Percentiles rank a stretch among this genome's conserved stretches.
phyloP scores from a whole-genome alignment of 2,888 invertebrate species.

The Meliscaeva auricollis region DNA sequence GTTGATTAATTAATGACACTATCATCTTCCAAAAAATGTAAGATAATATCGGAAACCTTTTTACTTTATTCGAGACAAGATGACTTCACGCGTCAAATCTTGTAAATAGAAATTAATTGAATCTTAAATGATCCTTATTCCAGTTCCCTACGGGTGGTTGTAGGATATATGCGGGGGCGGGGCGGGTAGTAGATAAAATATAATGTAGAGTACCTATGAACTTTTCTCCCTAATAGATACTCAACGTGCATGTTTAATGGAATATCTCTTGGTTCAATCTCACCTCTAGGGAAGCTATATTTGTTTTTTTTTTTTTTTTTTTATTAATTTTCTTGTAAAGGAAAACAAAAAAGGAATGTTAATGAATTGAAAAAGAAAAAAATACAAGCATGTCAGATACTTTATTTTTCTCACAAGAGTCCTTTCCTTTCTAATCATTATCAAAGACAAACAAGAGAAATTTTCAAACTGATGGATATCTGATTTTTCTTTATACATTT shows the following conservation, averaged over 20 bases:
- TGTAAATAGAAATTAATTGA: conserved; percentile 29
- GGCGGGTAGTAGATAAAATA: too few relatives aligned
- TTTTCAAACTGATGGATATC: conserved; percentile 1
- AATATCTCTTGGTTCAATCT: conserved; percentile 10
- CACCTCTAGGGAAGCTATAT: neutral
- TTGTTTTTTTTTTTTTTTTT: neutral
- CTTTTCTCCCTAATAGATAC: neutral
- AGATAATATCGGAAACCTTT: conserved; percentile 2
- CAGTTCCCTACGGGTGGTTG: neutral
- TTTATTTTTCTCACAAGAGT: neutral
- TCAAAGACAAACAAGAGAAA: neutral
- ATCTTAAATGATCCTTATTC: conserved; percentile 33
- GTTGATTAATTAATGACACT: conserved; percentile 40
- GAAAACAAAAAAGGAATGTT: conserved; percentile 15
- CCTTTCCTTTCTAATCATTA: conserved; percentile 11
- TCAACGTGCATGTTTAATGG: neutral
- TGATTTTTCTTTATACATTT: neutral
- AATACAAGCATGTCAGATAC: conserved; percentile 2
- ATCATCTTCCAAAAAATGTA: conserved; percentile 3
- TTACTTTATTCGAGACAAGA: neutral
- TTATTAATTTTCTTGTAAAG: neutral
- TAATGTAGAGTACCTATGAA: too few relatives aligned
- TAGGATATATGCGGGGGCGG: too few relatives aligned
- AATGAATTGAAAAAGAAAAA: conserved; percentile 21
- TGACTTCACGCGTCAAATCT: conserved; percentile 21